These are phyloP conservation scores for Alloplasta piceator DNA, from an alignment of 2,888 invertebrate genomes.

Conservation along the genomic window DNA sequence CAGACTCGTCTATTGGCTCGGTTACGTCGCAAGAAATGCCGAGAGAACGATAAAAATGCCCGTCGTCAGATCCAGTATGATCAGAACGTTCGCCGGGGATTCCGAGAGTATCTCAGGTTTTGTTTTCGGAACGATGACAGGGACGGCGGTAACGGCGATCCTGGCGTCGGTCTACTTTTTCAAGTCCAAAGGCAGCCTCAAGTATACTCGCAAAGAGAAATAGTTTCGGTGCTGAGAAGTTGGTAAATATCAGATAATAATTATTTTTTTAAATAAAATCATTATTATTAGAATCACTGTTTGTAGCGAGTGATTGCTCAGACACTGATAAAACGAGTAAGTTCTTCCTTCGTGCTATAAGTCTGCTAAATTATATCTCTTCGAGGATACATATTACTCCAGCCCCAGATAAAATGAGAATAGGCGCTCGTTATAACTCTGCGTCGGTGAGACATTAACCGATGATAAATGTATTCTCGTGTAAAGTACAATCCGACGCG, in stretches of 20 bases:
- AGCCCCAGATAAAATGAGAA: too few relatives aligned
- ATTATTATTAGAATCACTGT: not conserved
- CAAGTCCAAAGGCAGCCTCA: constrained; percentile 25
- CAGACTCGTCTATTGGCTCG: constrained; percentile 78
- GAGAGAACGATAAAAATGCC: constrained; percentile 73
- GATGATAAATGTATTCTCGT: too few relatives aligned
- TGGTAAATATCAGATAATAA: constrained; percentile 6
- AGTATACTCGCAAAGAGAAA: constrained; percentile 56
- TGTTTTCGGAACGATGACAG: constrained; percentile 74
- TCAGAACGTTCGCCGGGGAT: constrained; percentile 75
- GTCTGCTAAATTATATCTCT: too few relatives aligned
- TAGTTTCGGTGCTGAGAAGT: constrained; percentile 57
- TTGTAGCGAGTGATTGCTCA: too few relatives aligned
- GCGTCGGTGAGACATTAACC: too few relatives aligned
- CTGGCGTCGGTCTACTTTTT: constrained; percentile 18
- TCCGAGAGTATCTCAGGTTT: constrained; percentile 75
- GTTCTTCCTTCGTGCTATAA: too few relatives aligned
- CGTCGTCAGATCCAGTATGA: constrained; percentile 63
- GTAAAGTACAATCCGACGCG: too few relatives aligned
- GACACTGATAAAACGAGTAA: too few relatives aligned
- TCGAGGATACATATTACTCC: too few relatives aligned
- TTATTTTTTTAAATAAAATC: constrained; percentile 1
- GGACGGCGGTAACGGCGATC: constrained; percentile 45
- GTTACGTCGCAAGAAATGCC: constrained; percentile 76
- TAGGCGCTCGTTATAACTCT: too few relatives aligned